Conservation (phyloP, 1,140 invertebrate genomes). For the Euwallacea similis region DNA sequence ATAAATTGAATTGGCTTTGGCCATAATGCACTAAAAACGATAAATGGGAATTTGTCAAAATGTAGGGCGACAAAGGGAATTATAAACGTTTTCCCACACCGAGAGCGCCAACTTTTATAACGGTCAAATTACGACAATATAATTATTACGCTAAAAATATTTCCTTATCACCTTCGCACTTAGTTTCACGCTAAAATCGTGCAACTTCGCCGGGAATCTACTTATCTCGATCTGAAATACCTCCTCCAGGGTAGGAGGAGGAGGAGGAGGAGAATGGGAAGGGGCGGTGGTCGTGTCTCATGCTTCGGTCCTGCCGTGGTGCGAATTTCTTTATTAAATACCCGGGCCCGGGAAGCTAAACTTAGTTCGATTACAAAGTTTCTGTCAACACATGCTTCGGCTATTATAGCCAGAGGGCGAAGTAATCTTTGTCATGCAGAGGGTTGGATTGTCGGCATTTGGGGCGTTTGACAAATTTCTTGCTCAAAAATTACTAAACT, state of each 20-base stretch:
- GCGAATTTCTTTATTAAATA: constrained; percentile 36
- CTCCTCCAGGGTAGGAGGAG: neutral
- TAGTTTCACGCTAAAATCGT: neutral
- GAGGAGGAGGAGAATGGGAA: constrained; percentile 2
- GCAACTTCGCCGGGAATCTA: constrained; percentile 26
- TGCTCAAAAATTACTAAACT: constrained; percentile 18
- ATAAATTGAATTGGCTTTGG: neutral
- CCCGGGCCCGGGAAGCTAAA: constrained; percentile 17
- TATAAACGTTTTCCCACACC: too few relatives aligned
- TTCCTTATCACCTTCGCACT: too few relatives aligned
- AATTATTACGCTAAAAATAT: too few relatives aligned
- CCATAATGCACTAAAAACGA: neutral
- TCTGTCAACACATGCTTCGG: constrained; percentile 31
- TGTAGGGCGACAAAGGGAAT: neutral
- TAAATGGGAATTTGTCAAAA: constrained; percentile 1
- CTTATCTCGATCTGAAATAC: constrained; percentile 25
- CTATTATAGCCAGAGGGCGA: constrained; percentile 26
- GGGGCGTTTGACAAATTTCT: constrained; percentile 18
- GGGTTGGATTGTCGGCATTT: constrained; percentile 1
- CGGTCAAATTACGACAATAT: too few relatives aligned
- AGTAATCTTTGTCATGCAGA: constrained; percentile 14
- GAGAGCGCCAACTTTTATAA: too few relatives aligned
- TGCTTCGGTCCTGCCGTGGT: neutral
- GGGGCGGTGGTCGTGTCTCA: constrained; percentile 10
- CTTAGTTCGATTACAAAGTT: constrained; percentile 34